Conservation (phyloP, 2,797 vertebrate species). For the Loris lydekkerianus region DNA sequence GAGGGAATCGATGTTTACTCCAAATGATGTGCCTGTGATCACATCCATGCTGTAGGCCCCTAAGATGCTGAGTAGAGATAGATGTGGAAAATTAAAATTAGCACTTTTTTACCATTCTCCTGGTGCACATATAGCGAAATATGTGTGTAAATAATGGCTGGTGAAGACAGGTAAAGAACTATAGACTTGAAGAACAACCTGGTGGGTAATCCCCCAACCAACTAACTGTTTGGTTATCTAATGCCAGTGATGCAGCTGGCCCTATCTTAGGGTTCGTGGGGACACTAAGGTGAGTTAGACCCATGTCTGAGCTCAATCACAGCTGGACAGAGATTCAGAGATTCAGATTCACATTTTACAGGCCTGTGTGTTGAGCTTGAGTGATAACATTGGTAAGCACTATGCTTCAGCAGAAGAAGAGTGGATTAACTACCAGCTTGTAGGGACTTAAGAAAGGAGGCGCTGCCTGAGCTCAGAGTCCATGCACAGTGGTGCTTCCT, state of each 20-base stretch:
- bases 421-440: not conserved
- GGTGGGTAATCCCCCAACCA: not conserved
- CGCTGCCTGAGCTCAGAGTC: not conserved
- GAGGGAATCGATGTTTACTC: slow-evolving; percentile 90
- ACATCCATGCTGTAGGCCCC: slow-evolving; percentile 91
- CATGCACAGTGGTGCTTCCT: not conserved
- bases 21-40: slow-evolving; percentile 90
- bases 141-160: rapidly evolving
- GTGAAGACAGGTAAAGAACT: not conserved
- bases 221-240: rapidly evolving
- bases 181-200: not conserved
- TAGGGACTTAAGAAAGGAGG: not conserved
- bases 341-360: not conserved
- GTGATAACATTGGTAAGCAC: not conserved
- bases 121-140: not conserved
- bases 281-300: not conserved
- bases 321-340: not conserved
- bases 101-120: not conserved
- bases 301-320: not conserved
- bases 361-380: not conserved
- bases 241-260: rapidly evolving
- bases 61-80: slow-evolving; percentile 84
- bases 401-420: not conserved
- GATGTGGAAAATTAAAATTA: not conserved
- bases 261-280: rapidly evolving